Base-by-base conservation (phyloP, 2,797 vertebrate species). In the Muraenolepis orangiensis region DNA sequence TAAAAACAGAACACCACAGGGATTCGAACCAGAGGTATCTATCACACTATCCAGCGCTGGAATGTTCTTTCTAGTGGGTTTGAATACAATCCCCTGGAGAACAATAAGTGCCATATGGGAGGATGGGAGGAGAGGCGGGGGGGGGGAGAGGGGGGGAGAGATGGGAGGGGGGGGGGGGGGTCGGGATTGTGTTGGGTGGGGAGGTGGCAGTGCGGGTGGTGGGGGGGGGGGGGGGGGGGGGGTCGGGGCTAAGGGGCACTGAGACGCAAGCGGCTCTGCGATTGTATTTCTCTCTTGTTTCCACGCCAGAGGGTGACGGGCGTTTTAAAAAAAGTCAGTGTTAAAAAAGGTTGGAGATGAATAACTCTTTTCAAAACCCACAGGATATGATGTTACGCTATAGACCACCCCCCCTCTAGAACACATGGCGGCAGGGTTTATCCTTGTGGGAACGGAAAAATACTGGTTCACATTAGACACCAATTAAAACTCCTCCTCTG, bases 381-480 rank as follows among this genome's bases (percentile, higher is more conserved):
- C 57, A 10, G 23, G 7, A 61, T 61, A 20, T 61, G n/a, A 61
- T 61, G n/a, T 26, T 4, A 86, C 69, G 73, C 79, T 29, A 57
- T 70, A 74, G 70, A n/a, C 71, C 36, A 28, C 69, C 18, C n/a
- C 69, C 34, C 30, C n/a, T 85, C 73, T 80, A 85, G 81, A n/a
- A 80, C 80, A 82, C 66, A 8, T 20, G 70, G 80, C 74, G 76
- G 86, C 80, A 74, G 85, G 66, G n/a, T 81, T 78, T 78, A 29
- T 64, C 87, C 90, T 73, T 26, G 16, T 26, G 29, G 36, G 66
- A 71, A 23, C 40, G 13, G 36, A 71, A 72, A 73, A 76, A 30
- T 20, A 76, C 32, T 70, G 2, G 1, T 0, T 46, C 74, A 77
- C 77, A 77, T 84, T 84, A 78, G 40, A 80, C 80, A 75, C 1